phyloP scores from a whole-genome alignment of 92 coral and sea anemone genomes.

The Porites evermanni region DNA sequence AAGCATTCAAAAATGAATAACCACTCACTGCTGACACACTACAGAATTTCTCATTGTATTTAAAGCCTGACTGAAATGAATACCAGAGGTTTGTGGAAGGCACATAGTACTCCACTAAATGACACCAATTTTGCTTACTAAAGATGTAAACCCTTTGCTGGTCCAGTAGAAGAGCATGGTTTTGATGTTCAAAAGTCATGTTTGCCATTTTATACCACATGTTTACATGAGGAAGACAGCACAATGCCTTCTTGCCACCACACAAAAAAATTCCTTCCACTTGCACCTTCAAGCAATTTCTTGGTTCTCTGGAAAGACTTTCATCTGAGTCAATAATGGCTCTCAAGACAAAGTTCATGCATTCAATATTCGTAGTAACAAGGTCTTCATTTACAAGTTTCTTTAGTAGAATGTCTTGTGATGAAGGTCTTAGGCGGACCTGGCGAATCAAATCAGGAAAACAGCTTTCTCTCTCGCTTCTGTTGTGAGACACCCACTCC shows the following conservation, averaged over 20 bases:
- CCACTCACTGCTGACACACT: neutral
- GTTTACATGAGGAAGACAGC: neutral
- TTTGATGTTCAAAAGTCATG: conserved; percentile 10
- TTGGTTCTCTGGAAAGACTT: neutral
- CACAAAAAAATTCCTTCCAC: neutral
- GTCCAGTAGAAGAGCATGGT: neutral
- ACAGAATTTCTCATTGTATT: neutral
- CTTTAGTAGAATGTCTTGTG: neutral
- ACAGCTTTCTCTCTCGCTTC: conserved; percentile 4
- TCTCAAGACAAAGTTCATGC: neutral
- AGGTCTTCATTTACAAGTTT: conserved; percentile 4
- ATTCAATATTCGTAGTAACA: neutral
- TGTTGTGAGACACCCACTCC: conserved; percentile 23
- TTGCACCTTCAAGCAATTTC: neutral
- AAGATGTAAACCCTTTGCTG: neutral
- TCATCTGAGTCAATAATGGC: neutral
- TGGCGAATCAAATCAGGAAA: conserved; percentile 1
- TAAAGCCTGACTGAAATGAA: neutral
- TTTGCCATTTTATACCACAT: neutral
- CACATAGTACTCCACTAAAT: neutral
- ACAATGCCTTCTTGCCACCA: neutral
- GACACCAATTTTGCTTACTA: neutral
- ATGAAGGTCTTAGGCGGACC: neutral
- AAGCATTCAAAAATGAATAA: neutral
- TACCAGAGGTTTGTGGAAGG: conserved; percentile 1